These are phyloP conservation scores for Drusus annulatus DNA, from an alignment of 1,140 invertebrate genomes.

Conservation along the genomic window DNA sequence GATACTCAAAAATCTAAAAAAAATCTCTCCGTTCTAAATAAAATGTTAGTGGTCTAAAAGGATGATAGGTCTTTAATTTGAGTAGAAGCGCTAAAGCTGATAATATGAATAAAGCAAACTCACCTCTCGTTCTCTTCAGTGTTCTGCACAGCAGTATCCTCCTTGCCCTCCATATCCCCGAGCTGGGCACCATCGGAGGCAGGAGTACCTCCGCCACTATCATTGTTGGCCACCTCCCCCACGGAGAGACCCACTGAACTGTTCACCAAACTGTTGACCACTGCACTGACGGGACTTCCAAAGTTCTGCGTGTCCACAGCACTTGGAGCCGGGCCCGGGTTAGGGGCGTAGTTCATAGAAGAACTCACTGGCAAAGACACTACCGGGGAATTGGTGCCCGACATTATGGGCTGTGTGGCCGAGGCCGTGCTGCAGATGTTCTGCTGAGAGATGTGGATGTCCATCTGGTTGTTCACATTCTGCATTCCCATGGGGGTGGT, in stretches of 20 bases:
- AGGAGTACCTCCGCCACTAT: conserved; percentile 60
- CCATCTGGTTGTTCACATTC: conserved; percentile 54
- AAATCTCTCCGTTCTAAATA: too few species aligned
- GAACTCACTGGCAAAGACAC: conserved; percentile 69
- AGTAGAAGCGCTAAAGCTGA: neutral
- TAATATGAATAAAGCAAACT: conserved; percentile 59
- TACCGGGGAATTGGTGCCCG: conserved; percentile 70
- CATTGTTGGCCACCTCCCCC: conserved; percentile 67
- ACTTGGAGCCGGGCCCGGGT: conserved; percentile 61
- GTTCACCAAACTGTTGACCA: conserved; percentile 67
- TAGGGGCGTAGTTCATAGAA: conserved; percentile 65
- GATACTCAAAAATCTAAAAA: neutral
- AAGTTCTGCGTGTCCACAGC: conserved; percentile 67
- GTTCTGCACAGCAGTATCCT: conserved; percentile 66
- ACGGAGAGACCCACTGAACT: conserved; percentile 69
- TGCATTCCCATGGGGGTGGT: conserved; percentile 60
- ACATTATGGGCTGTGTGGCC: conserved; percentile 56
- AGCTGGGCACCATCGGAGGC: conserved; percentile 63
- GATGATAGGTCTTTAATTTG: neutral
- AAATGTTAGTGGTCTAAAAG: neutral
- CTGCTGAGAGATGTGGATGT: conserved; percentile 61
- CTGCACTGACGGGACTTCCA: conserved; percentile 70
- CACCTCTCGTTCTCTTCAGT: conserved; percentile 79
- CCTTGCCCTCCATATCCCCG: conserved; percentile 67
- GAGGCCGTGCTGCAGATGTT: conserved; percentile 61